Conservation (phyloP, 1,140 invertebrate genomes). For the Drosophila navojoa region DNA sequence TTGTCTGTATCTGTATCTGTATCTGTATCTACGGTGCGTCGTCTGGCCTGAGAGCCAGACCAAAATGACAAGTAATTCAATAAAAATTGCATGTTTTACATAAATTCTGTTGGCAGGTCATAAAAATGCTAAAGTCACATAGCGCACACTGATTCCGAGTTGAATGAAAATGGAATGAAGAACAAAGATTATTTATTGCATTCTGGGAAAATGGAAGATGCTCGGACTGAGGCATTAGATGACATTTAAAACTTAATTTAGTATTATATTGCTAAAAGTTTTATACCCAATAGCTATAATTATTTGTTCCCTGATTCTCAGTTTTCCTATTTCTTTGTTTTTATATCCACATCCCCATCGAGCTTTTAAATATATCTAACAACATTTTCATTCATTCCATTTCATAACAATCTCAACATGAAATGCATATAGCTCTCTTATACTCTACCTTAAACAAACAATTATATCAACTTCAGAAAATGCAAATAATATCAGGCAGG, state of each 20-base stretch:
- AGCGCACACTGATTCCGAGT: constrained; percentile 33
- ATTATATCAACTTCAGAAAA: not conserved
- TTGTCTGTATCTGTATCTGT: constrained; percentile 25
- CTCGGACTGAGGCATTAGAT: not conserved
- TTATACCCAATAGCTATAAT: no score
- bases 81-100: constrained; percentile 76
- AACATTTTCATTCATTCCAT: no score
- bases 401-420: no score
- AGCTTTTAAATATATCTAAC: no score
- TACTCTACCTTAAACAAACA: constrained; percentile 1
- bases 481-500: constrained; percentile 14
- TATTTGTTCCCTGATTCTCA: no score
- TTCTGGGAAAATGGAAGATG: not conserved
- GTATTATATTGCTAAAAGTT: no score
- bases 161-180: not conserved
- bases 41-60: constrained; percentile 22
- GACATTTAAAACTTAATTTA: no score
- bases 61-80: constrained; percentile 70
- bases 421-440: no score
- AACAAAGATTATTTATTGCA: not conserved
- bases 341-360: no score
- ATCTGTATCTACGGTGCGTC: constrained; percentile 62
- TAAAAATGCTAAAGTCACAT: constrained; percentile 36
- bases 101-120: constrained; percentile 54
- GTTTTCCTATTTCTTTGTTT: no score